Evolutionary conservation across 2,888 invertebrate genomes (phyloP).

Genomic region (Melikaiella ostensackeni): DNA sequence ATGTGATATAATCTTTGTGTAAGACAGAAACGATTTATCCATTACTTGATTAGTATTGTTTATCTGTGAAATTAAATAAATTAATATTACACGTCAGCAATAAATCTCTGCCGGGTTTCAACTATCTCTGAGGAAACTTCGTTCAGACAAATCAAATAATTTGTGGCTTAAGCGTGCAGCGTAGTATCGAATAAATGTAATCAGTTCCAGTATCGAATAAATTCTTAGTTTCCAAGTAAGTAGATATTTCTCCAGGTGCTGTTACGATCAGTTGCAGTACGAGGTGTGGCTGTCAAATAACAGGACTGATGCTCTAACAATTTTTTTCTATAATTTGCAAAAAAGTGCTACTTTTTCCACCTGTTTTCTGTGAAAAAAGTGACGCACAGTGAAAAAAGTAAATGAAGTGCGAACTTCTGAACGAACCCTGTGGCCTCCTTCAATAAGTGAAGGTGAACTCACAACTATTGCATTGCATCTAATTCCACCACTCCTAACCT

Average conservation of each 20-base stretch:
- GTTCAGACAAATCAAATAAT: conserved; percentile 22
- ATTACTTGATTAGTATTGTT: background rate
- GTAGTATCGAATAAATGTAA: conserved; percentile 22
- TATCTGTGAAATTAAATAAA: background rate
- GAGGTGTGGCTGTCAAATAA: too few relatives aligned
- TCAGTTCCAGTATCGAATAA: conserved; percentile 23
- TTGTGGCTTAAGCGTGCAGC: background rate
- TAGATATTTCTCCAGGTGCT: conserved; percentile 9
- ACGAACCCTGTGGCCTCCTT: too few relatives aligned
- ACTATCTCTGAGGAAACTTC: conserved; percentile 24
- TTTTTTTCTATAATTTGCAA: too few relatives aligned
- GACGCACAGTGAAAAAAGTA: too few relatives aligned
- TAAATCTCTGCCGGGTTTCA: conserved; percentile 22
- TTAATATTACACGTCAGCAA: conserved; percentile 13
- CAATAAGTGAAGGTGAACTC: too few relatives aligned
- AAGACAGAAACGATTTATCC: background rate
- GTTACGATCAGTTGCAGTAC: conserved; percentile 23
- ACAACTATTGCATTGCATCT: too few relatives aligned
- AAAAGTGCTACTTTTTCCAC: too few relatives aligned
- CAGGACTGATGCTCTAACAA: too few relatives aligned
- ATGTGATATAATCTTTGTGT: background rate
- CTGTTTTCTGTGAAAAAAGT: too few relatives aligned
- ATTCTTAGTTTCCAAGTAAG: conserved; percentile 1
- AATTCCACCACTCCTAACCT: too few relatives aligned
- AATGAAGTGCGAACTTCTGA: too few relatives aligned